Percentiles rank a stretch among this genome's conserved stretches.
These are phyloP conservation scores for Cheilosia vernalis DNA, from an alignment of 2,888 invertebrate species.

Conservation along the genomic window DNA sequence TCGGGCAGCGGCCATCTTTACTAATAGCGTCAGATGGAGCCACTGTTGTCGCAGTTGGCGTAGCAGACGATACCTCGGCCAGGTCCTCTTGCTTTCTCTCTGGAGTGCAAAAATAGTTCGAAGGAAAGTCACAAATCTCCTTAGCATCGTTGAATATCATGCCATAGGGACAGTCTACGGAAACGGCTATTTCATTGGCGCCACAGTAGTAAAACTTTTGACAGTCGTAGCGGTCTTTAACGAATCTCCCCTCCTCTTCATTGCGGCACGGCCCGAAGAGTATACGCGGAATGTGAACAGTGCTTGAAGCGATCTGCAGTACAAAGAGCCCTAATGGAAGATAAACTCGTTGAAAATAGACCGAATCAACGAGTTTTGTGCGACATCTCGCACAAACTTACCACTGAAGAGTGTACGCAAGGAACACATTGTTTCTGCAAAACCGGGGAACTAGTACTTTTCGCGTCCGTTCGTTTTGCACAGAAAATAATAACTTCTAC, in stretches of 20 bases:
- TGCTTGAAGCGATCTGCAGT: constrained; percentile 14
- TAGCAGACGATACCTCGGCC: constrained; percentile 32
- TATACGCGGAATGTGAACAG: not conserved
- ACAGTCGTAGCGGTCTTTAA: constrained; percentile 79
- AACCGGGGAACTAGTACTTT: not conserved
- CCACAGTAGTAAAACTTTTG: constrained; percentile 80
- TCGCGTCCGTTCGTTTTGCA: constrained; percentile 15
- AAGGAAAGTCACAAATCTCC: constrained; percentile 80
- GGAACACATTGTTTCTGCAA: constrained; percentile 32
- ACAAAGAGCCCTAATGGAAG: constrained; percentile 34
- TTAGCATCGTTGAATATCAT: constrained; percentile 81
- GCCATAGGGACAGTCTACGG: constrained; percentile 80
- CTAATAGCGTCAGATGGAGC: not conserved
- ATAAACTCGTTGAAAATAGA: not conserved
- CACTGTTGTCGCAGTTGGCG: not conserved
- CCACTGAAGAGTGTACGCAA: constrained; percentile 29
- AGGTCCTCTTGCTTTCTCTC: constrained; percentile 17
- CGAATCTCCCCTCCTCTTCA: constrained; percentile 79
- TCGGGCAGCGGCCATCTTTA: constrained; percentile 5
- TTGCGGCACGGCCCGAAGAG: constrained; percentile 76
- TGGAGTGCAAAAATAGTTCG: constrained; percentile 78
- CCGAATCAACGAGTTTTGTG: not conserved
- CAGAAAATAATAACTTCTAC: constrained; percentile 24
- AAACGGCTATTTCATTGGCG: constrained; percentile 78
- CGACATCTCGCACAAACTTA: constrained; percentile 19